Evolutionary conservation across 1,140 invertebrate genomes (phyloP).

Genomic region (Cotesia vestalis): DNA sequence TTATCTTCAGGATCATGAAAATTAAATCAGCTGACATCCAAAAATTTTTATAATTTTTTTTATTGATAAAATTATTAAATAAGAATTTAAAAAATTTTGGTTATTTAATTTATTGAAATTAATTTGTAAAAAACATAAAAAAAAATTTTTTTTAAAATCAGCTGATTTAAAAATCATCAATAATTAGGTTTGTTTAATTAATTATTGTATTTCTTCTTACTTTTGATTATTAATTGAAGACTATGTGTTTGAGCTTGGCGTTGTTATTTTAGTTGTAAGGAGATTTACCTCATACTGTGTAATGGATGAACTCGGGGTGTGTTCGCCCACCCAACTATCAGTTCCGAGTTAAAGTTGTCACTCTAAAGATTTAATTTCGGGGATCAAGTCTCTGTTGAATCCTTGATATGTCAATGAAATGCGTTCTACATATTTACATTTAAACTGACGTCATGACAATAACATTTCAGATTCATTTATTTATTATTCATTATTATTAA

Average conservation of each 20-base stretch:
- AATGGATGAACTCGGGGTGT: constrained; percentile 1
- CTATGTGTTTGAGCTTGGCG: background rate
- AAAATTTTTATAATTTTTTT: too few relatives aligned
- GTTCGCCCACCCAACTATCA: constrained; percentile 40
- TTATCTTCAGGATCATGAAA: too few relatives aligned
- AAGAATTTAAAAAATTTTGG: too few relatives aligned
- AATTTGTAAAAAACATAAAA: too few relatives aligned
- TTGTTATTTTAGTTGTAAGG: background rate
- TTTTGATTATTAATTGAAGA: background rate
- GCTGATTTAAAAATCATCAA: too few relatives aligned
- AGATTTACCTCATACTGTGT: constrained; percentile 23
- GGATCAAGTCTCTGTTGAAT: constrained; percentile 33
- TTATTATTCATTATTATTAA: constrained; percentile 26
- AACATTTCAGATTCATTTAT: background rate
- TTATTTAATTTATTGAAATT: too few relatives aligned
- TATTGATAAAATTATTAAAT: too few relatives aligned
- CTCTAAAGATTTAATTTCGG: constrained; percentile 48
- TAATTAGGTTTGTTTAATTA: too few relatives aligned
- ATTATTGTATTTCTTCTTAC: background rate
- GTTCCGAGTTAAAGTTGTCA: constrained; percentile 50
- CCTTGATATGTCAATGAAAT: constrained; percentile 17
- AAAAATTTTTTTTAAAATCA: too few relatives aligned
- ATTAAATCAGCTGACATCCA: too few relatives aligned
- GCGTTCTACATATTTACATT: constrained; percentile 12
- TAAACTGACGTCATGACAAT: background rate